A percentile compares a stretch with the other conserved stretches of the same genome.
Evolutionary conservation across 2,888 invertebrate species (phyloP).

Genomic region (Cerastis rubricosa): DNA sequence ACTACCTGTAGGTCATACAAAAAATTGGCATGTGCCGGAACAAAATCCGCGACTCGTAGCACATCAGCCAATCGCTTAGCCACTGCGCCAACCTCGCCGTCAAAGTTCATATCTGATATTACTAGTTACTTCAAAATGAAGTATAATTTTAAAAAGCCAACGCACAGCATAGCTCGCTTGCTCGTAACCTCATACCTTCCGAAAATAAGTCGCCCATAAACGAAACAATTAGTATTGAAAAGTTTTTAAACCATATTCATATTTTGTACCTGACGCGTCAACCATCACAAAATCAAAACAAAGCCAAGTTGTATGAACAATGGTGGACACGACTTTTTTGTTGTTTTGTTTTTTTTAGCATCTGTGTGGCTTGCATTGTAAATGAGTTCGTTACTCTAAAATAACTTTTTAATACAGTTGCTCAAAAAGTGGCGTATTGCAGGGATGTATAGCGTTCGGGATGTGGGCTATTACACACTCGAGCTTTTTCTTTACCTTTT

Average conservation of each 20-base stretch:
- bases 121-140: not conserved
- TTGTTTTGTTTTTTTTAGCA: constrained; percentile 66
- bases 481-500: too few relatives aligned
- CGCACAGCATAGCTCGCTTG: not conserved
- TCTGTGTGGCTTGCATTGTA: constrained; percentile 71
- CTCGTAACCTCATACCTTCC: not conserved
- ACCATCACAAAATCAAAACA: constrained; percentile 74
- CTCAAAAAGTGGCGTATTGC: too few relatives aligned
- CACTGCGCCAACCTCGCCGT: too few relatives aligned
- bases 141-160: not conserved
- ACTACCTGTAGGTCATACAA: too few relatives aligned
- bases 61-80: too few relatives aligned
- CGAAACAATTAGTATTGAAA: constrained; percentile 72
- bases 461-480: too few relatives aligned
- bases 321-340: constrained; percentile 68
- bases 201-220: constrained; percentile 54
- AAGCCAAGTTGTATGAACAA: constrained; percentile 72
- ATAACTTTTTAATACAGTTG: too few relatives aligned
- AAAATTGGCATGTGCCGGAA: too few relatives aligned
- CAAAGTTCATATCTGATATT: too few relatives aligned
- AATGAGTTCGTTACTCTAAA: constrained; percentile 67
- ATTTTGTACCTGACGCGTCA: constrained; percentile 76
- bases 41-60: too few relatives aligned
- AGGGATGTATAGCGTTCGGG: too few relatives aligned
- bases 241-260: constrained; percentile 53